A percentile compares a stretch with the other conserved stretches of the same genome.
Conservation (phyloP, 2,888 invertebrate species). For the Cistogaster globosa region DNA sequence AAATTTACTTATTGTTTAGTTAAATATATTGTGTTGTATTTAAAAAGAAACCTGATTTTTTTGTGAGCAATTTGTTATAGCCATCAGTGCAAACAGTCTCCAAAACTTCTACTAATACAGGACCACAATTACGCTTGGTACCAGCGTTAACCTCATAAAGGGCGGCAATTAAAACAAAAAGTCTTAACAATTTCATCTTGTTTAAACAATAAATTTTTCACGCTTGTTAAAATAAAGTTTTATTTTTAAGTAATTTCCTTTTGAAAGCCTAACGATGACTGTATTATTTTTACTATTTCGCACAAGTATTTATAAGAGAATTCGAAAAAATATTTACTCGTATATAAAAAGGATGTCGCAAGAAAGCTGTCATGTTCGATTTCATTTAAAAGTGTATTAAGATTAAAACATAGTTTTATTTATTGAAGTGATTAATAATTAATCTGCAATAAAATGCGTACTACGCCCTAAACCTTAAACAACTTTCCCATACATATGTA, state of each 20-base stretch:
- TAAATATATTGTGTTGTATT: background rate
- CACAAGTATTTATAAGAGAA: constrained; percentile 24
- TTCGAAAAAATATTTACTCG: background rate
- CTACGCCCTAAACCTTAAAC: background rate
- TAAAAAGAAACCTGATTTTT: constrained; percentile 39
- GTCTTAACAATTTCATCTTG: constrained; percentile 65
- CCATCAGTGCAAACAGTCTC: constrained; percentile 26
- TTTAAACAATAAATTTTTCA: background rate
- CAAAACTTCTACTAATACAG: constrained; percentile 22
- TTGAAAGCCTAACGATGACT: constrained; percentile 8
- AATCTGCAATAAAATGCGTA: constrained; percentile 2
- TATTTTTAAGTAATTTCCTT: background rate
- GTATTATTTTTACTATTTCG: background rate
- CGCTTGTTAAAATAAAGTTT: background rate
- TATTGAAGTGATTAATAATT: constrained; percentile 29
- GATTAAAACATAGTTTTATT: background rate
- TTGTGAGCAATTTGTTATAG: constrained; percentile 23
- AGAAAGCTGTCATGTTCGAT: constrained; percentile 20
- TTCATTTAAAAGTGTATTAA: background rate
- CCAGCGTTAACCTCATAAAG: constrained; percentile 23
- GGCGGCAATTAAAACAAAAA: constrained; percentile 37
- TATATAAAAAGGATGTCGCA: background rate
- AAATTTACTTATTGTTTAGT: too few species aligned
- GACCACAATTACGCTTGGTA: constrained; percentile 45
- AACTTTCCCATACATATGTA: background rate